These are phyloP conservation scores for Thryonomys swinderianus DNA, from an alignment of 2,113 vertebrate species.

Conservation along the genomic window DNA sequence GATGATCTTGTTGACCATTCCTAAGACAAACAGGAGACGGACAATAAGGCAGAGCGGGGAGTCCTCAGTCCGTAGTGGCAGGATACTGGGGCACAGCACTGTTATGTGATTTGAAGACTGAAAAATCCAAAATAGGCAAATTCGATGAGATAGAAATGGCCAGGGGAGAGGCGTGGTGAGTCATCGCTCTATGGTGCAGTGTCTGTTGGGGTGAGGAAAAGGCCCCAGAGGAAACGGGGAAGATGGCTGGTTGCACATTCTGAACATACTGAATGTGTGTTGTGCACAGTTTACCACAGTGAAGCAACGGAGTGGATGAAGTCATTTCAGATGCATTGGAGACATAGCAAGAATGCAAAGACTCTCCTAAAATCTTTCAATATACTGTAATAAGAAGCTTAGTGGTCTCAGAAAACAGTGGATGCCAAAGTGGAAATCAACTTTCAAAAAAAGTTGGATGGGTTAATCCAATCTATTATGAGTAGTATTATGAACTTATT, in stretches of 20 bases:
- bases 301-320: neutral
- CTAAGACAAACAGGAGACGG: neutral
- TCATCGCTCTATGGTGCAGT: rapidly evolving
- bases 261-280: neutral
- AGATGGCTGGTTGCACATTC: neutral
- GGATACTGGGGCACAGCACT: neutral
- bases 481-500: neutral
- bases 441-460: neutral
- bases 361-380: neutral
- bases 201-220: neutral
- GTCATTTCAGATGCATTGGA: neutral
- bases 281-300: neutral
- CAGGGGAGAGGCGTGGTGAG: rapidly evolving
- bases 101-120: neutral
- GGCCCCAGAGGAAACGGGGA: no score
- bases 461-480: neutral
- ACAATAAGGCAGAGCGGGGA: neutral
- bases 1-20: neutral
- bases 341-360: no score
- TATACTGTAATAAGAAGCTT: neutral
- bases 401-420: neutral
- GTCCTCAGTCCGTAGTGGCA: neutral
- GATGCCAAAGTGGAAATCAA: neutral
- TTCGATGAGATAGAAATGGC: neutral
- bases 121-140: neutral